Percentiles rank a stretch among this genome's conserved stretches.
Evolutionary conservation across 2,113 vertebrate species (phyloP).

Genomic region (Ploceus nigricollis): DNA sequence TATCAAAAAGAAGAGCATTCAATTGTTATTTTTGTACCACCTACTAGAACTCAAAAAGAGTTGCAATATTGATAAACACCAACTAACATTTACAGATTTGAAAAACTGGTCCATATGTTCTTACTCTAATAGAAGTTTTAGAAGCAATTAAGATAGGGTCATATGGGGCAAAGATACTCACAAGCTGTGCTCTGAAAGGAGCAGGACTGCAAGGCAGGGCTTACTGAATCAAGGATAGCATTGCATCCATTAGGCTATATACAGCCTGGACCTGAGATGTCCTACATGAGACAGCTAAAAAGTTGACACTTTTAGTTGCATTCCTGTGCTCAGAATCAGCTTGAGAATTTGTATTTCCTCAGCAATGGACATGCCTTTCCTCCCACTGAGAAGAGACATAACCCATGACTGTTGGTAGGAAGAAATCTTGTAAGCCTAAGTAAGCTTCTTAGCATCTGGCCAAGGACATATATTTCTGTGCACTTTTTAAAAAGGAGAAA

Average conservation of each 20-base stretch:
- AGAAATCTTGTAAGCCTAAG: not conserved
- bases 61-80: not conserved
- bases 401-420: accelerated
- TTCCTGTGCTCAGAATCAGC: not conserved
- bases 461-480: not conserved
- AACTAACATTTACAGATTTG: not conserved
- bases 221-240: not conserved
- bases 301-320: not conserved
- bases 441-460: not conserved
- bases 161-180: not conserved
- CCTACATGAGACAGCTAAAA: not conserved
- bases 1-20: not conserved
- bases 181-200: not conserved
- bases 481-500: not conserved
- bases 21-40: not conserved
- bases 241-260: not conserved
- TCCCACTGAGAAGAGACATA: not conserved
- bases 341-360: not conserved
- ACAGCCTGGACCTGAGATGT: not conserved
- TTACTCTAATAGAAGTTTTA: not conserved
- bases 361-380: not conserved
- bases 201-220: not conserved
- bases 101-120: not conserved
- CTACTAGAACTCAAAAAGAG: not conserved
- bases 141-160: not conserved